Evolutionary conservation across 2,888 invertebrate species (phyloP), one percentile per base, ranked within the genome.

Genomic region (Himalopsyche japonica): DNA sequence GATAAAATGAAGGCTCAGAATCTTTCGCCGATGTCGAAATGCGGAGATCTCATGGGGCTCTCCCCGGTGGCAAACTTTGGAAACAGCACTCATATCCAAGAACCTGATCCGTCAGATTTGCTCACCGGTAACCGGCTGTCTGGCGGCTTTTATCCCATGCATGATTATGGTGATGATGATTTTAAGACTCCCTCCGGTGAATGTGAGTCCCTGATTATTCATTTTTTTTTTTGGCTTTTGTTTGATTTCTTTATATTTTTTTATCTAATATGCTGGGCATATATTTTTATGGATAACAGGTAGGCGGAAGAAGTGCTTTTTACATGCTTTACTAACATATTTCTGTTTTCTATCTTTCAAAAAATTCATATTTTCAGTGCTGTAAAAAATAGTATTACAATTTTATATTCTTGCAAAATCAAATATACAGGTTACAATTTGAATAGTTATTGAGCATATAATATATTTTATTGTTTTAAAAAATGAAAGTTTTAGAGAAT

Each of bases 1-100:
- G 82, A 80, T 1, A 85, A 85, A 34, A 47, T 80, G 47, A 82
- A 82, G 57, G 57, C 18, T 7, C 76, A 80, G 37, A 86, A 85
- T 57, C 79, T 87, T 47, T 87, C 87, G 2, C 87, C 87, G 24
- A 87, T 87, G 87, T 85, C 87, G 0, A 82, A 82, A 47, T 86
- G 80, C 48, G 87, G 87, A 3, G 87, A 87, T 81, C 82, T 87
- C 70, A 86, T 87, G 87, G 87, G 86, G 8, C 70, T 86, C 57
- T 87, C 87, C 5, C 87, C 87, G 3, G 81, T 85, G 20, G n/a
- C 77, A 18, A 78, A 81, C 7, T 34, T 77, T 34, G 81, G 77
- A 7, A 43, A 24, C 32, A 48, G 32, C 27, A 64, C 30, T 4
- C 34, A n/a, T 8, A 78, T 70, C 37, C 32, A 32, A 18, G 49